A percentile compares a stretch with the other conserved stretches of the same genome.
Conservation (phyloP, 2,113 vertebrate genomes). For the Pachyramphus minor region DNA sequence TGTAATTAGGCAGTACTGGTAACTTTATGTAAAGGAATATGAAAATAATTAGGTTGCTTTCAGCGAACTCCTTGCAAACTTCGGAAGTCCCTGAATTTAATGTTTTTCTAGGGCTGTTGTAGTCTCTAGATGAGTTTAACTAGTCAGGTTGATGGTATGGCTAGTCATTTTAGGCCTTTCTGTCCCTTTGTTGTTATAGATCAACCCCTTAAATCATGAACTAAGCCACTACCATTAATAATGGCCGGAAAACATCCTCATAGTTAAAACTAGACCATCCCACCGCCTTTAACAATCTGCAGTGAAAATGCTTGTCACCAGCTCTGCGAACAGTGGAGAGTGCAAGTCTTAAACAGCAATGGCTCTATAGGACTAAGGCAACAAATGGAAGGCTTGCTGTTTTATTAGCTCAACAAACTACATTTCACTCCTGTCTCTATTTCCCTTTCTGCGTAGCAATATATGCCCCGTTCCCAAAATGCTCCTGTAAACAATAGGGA, state of each 20-base stretch:
- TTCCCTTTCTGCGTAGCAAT: not conserved
- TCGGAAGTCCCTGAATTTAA: not conserved
- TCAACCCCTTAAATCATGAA: not conserved
- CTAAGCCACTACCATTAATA: not conserved
- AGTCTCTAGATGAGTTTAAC: not conserved
- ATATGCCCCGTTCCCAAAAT: not conserved
- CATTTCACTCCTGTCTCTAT: not conserved
- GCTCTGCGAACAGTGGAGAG: not conserved
- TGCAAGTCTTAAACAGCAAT: not conserved
- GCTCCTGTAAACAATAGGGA: not conserved
- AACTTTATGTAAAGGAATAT: slow-evolving; percentile 45
- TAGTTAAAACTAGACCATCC: not conserved
- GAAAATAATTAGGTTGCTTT: slow-evolving; percentile 45
- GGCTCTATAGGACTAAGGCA: slow-evolving; percentile 10
- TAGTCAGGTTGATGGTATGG: not conserved
- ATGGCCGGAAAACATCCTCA: not conserved
- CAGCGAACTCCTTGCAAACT: not conserved
- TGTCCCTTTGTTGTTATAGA: not conserved
- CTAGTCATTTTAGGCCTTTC: not conserved
- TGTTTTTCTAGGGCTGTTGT: not conserved
- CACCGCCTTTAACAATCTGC: not conserved
- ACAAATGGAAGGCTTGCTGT: slow-evolving; percentile 26
- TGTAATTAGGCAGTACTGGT: slow-evolving; percentile 41
- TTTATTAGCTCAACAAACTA: slow-evolving; percentile 14
- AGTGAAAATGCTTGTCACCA: not conserved